Evolutionary conservation across 2,888 invertebrate genomes (phyloP).

Genomic region (Ellobium chinense): DNA sequence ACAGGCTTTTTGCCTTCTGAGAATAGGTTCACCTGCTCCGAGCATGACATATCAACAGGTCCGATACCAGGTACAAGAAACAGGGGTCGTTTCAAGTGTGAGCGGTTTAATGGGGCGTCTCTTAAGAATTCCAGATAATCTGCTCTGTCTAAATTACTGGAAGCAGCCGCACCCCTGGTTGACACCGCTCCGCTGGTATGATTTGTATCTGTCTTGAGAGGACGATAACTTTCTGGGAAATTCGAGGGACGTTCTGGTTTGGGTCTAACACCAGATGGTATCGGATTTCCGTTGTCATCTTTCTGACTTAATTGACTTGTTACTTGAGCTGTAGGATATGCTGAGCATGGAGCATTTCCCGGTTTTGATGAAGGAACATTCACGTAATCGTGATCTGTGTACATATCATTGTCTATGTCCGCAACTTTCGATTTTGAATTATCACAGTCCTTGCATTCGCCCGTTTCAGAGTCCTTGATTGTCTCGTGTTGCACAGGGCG

Average conservation of each 20-base stretch:
- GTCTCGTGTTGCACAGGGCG: not conserved
- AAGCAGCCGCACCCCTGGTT: not conserved
- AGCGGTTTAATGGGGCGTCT: slow-evolving; percentile 26
- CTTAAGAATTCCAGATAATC: slow-evolving; percentile 39
- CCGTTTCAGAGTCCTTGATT: slow-evolving; percentile 23
- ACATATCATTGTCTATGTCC: not conserved
- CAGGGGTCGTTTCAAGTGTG: slow-evolving; percentile 26
- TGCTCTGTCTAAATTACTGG: slow-evolving; percentile 13
- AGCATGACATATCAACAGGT: slow-evolving; percentile 33
- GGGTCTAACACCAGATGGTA: not conserved
- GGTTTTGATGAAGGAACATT: not conserved
- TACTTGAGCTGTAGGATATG: too few species aligned
- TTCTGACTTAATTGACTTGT: not conserved
- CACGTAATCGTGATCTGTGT: not conserved
- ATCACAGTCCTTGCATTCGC: not conserved
- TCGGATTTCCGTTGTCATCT: not conserved
- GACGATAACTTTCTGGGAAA: not conserved
- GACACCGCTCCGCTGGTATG: not conserved
- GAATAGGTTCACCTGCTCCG: slow-evolving; percentile 23
- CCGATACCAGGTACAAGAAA: slow-evolving; percentile 42
- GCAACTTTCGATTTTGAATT: not conserved
- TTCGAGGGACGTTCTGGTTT: not conserved
- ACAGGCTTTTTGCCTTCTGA: not conserved
- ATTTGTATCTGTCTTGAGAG: not conserved
- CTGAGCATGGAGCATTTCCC: too few species aligned